Base-by-base conservation (phyloP, 2,113 vertebrate genomes). In the Scomber scombrus region DNA sequence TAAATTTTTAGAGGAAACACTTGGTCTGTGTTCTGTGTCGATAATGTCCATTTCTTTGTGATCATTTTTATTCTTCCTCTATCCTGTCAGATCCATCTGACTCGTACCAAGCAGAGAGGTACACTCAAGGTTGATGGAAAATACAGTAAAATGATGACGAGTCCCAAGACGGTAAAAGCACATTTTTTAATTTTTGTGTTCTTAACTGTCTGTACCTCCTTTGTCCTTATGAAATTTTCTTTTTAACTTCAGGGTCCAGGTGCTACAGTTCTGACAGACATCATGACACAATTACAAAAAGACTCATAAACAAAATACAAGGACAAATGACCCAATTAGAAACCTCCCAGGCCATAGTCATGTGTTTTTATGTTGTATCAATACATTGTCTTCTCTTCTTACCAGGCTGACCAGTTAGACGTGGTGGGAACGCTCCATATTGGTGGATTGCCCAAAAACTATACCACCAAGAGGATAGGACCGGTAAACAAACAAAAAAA, bases 391-490 rank as follows among this genome's bases (percentile, higher is more conserved):
- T 23, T 40, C 18, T 77, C 0, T 63, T 58, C 14, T 62, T 13
- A 11, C 50, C 78, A 94, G 93, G 97, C 98, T 0, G 97, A 98
- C 80, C 96, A 99, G 82, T 80, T 99, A 75, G 98, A 99, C 70
- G 98, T 99, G 65, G 97, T 99, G 58, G 98, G 98, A 52, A 93
- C 94, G 89, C 75, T 99, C 0, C 98, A 98, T 13, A 93, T 99
- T 11, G 98, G 98, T 11, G 98, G 98, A 23, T 79, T 99, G 64
- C 97, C 98, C 3, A 47, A 96, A 66, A 98, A 97, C 92, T 99
- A 99, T 72, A 98, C 95, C 29, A 97, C 96, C 40, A 97, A 95
- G 88, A 95, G 98, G 89, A 99, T 99, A 43, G 98, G 98, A 79
- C 97, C 97, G 0, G 97, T 98, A 95, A 95, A 61, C 34, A 81